These are phyloP conservation scores for Palythoa grandis DNA, from an alignment of 92 coral and sea anemone genomes.

Conservation along the genomic window DNA sequence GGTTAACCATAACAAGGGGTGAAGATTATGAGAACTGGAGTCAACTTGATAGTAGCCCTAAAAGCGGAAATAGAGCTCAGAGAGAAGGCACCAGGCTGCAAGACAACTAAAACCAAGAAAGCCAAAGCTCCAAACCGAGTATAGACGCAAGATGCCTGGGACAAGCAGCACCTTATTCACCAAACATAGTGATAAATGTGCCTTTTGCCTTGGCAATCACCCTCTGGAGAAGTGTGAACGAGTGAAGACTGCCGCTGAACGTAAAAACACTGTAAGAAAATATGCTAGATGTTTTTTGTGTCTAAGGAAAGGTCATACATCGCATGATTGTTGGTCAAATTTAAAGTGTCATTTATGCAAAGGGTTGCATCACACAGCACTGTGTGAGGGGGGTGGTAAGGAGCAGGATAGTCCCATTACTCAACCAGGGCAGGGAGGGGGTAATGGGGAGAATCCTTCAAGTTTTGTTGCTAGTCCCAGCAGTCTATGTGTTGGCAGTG, in stretches of 20 bases:
- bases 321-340: constrained; percentile 2
- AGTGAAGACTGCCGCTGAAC: neutral
- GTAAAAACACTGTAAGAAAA: constrained; percentile 9
- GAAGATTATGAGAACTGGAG: constrained; percentile 24
- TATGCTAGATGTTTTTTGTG: constrained; percentile 15
- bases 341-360: constrained; percentile 20
- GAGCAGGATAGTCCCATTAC: constrained; percentile 5
- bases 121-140: neutral
- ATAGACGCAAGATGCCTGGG: neutral
- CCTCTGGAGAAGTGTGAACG: neutral
- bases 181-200: neutral
- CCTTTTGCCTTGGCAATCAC: constrained; percentile 11
- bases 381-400: constrained; percentile 26
- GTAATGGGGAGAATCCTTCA: constrained; percentile 1
- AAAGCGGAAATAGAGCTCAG: constrained; percentile 10
- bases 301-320: constrained; percentile 21
- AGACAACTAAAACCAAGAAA: constrained; percentile 3
- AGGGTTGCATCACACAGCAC: constrained; percentile 8
- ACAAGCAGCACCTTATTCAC: neutral
- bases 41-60: neutral
- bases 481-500: constrained; percentile 23
- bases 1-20: constrained; percentile 18
- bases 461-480: neutral
- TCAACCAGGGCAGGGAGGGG: neutral
- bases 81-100: constrained; percentile 29